These are phyloP conservation scores for Nomada ruficornis DNA, from an alignment of 2,888 invertebrate genomes.

Conservation along the genomic window DNA sequence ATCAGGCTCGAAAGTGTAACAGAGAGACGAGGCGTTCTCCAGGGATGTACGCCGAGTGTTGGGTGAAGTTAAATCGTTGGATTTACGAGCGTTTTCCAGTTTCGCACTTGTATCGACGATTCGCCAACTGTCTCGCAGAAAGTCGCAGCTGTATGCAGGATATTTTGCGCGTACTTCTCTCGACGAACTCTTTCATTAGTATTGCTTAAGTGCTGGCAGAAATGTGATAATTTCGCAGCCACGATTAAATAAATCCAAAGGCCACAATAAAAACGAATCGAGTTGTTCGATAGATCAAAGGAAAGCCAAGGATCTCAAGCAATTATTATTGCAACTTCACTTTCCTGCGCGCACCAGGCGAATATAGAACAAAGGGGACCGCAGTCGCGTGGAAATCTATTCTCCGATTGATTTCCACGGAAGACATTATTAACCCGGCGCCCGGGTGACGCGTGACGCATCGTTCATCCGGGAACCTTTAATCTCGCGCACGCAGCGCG, in stretches of 20 bases:
- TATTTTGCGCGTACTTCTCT: not conserved
- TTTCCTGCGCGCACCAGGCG: not conserved
- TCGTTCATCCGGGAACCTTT: constrained; percentile 37
- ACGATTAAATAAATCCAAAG: no score
- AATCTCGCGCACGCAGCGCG: constrained; percentile 33
- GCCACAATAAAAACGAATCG: no score
- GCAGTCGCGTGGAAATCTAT: not conserved
- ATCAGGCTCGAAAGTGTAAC: not conserved
- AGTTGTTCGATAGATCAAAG: no score
- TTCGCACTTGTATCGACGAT: constrained; percentile 25
- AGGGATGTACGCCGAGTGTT: constrained; percentile 42
- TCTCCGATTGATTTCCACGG: constrained; percentile 14
- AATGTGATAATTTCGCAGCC: no score
- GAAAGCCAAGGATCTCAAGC: no score
- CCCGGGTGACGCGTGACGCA: constrained; percentile 18
- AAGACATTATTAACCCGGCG: constrained; percentile 9
- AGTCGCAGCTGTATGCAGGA: no score
- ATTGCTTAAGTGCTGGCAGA: no score
- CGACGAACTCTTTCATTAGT: not conserved
- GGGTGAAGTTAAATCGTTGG: constrained; percentile 67
- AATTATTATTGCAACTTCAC: no score
- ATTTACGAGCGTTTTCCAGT: constrained; percentile 60
- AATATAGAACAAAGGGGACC: not conserved
- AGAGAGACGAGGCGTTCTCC: constrained; percentile 26
- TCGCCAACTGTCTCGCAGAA: not conserved